phyloP scores from a whole-genome alignment of 2,888 invertebrate species.

The Eudemis profundana region DNA sequence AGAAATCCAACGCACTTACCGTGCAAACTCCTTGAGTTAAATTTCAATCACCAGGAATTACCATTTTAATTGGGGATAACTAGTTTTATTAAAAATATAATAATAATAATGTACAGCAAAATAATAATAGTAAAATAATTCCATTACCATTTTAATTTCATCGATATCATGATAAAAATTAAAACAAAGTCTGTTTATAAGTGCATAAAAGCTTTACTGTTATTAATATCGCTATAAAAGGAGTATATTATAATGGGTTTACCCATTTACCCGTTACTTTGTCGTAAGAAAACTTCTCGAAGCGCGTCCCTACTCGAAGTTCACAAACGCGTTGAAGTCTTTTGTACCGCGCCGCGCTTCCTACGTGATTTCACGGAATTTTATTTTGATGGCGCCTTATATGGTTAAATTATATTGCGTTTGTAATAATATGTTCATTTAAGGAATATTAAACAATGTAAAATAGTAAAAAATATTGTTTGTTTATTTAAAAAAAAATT shows the following conservation, averaged over 20 bases:
- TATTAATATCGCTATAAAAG: slow-evolving; percentile 4
- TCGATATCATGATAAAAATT: neutral
- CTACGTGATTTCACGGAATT: slow-evolving; percentile 34
- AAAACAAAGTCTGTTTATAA: neutral
- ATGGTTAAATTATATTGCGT: slow-evolving; percentile 6
- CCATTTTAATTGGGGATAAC: too few relatives aligned
- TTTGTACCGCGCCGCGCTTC: slow-evolving; percentile 60
- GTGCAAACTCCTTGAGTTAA: too few relatives aligned
- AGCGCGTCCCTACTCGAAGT: slow-evolving; percentile 7
- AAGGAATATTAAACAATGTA: neutral
- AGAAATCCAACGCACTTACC: too few relatives aligned
- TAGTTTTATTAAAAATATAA: too few relatives aligned
- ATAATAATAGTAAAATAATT: too few relatives aligned
- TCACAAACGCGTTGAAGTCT: slow-evolving; percentile 70
- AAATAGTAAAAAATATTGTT: neutral
- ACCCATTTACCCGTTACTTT: slow-evolving; percentile 1
- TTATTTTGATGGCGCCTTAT: slow-evolving; percentile 1
- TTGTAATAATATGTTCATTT: slow-evolving; percentile 1
- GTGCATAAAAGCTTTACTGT: neutral
- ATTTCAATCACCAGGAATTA: too few relatives aligned
- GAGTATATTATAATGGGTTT: too few relatives aligned
- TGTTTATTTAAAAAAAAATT: neutral
- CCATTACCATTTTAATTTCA: too few relatives aligned
- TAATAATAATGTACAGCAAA: too few relatives aligned
- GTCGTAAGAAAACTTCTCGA: neutral